Base-by-base conservation (phyloP, 2,797 vertebrate species). In the Poeciliopsis turneri region DNA sequence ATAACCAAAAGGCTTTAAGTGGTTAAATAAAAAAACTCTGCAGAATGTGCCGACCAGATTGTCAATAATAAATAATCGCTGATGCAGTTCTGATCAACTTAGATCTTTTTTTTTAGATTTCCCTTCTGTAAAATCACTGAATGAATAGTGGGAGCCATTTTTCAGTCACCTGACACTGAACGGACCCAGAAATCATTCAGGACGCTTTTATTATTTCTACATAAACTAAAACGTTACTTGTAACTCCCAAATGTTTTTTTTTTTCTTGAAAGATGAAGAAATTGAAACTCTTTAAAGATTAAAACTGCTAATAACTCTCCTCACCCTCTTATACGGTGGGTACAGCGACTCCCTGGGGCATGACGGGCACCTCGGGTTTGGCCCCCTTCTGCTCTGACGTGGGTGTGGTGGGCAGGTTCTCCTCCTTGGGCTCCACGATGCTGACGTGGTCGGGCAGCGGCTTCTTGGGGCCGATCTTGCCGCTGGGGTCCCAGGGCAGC, bases 401-500 rank as follows among this genome's bases (percentile, higher is more conserved):
- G 25, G 98, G 98, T 0, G 97, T 99, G 89, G 97, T 98, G 80
- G 98, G 98, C 84, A 98, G 92, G 71, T 94, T 95, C 95, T 99
- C 98, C 36, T 99, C 98, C 92, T 99, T 99, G 84, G 98, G 98
- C 92, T 99, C 98, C 93, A 99, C 97, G 0, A 99, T 99, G 96
- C 98, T 96, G 86, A 99, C 98, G 0, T 99, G 98, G 89, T 99
- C 98, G 30, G 98, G 98, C 73, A 99, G 95, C 81, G 98, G 98
- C 95, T 99, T 99, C 96, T 99, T 99, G 89, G 98, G 98, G 74
- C 97, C 98, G 2, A 99, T 99, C 93, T 99, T 99, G 73, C 98
- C 98, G 72, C 96, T 99, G 72, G 98, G 97, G 84, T 99, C 98
- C 98, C 98, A 99, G 28, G 98, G 98, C 82, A 99, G 94, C 98